These are phyloP conservation scores for Idaea dimidiata DNA, from an alignment of 2,888 invertebrate genomes.

Conservation along the genomic window DNA sequence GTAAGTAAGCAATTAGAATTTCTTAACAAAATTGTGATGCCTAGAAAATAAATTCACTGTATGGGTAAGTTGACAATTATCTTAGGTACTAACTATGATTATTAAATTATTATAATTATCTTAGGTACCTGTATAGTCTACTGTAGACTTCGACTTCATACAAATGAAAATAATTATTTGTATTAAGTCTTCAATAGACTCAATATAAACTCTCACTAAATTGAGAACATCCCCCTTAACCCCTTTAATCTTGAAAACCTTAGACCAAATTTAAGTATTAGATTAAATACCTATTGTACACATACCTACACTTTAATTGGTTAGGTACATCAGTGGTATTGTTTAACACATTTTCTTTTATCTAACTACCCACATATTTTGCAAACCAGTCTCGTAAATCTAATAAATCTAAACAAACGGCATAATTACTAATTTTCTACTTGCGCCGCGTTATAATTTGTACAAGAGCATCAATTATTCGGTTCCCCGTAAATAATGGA, in stretches of 20 bases:
- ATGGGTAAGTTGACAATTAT: not conserved
- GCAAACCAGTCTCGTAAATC: not conserved
- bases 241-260: too few species aligned
- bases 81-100: too few species aligned
- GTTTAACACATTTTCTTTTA: not conserved
- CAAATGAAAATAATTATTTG: too few species aligned
- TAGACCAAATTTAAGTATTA: too few species aligned
- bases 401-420: not conserved
- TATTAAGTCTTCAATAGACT: too few species aligned
- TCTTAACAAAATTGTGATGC: slow-evolving; percentile 13
- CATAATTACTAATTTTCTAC: not conserved
- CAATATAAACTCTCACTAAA: too few species aligned
- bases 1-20: slow-evolving; percentile 15
- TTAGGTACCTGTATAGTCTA: too few species aligned
- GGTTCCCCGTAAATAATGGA: slow-evolving; percentile 42
- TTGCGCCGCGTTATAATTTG: not conserved
- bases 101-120: too few species aligned
- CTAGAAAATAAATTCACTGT: not conserved
- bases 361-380: not conserved
- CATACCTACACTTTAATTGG: too few species aligned
- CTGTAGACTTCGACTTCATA: too few species aligned
- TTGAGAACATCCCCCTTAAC: too few species aligned
- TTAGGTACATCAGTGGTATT: not conserved
- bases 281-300: too few species aligned
- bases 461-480: slow-evolving; percentile 34